Conservation (phyloP, 2,113 vertebrate genomes). For the Seriola rivoliana region DNA sequence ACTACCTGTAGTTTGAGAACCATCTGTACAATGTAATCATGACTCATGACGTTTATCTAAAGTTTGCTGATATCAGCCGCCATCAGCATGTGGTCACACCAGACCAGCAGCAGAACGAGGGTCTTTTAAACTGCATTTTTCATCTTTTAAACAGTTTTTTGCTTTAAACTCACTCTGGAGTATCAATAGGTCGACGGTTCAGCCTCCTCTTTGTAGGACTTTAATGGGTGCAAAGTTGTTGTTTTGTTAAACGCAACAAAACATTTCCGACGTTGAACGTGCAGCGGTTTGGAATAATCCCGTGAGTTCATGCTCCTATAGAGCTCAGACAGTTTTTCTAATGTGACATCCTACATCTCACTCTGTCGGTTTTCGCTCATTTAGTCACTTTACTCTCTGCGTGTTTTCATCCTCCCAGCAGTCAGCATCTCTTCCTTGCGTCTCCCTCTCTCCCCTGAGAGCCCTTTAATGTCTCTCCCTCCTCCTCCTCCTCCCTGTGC, state of each 20-base stretch:
- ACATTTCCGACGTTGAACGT: not conserved
- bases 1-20: not conserved
- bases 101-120: not conserved
- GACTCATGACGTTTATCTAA: no score
- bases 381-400: constrained; percentile 31
- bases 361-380: constrained; percentile 27
- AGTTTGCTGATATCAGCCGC: not conserved
- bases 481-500: constrained; percentile 16
- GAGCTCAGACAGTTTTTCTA: not conserved
- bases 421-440: constrained; percentile 44
- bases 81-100: not conserved
- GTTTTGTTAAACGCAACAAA: not conserved
- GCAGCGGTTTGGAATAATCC: not conserved
- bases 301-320: not conserved
- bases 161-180: constrained; percentile 13
- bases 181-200: not conserved
- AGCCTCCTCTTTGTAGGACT: not conserved
- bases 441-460: constrained; percentile 50
- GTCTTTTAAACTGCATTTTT: not conserved
- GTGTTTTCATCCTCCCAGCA: constrained; percentile 56
- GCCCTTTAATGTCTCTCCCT: constrained; percentile 55
- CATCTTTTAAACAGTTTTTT: not conserved
- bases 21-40: not conserved
- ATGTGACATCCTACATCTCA: constrained; percentile 10
- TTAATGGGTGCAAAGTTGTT: not conserved